Evolutionary conservation across 2,797 vertebrate species (phyloP), one percentile per base, ranked within the genome.

Genomic region (Enteromius anoplus): DNA sequence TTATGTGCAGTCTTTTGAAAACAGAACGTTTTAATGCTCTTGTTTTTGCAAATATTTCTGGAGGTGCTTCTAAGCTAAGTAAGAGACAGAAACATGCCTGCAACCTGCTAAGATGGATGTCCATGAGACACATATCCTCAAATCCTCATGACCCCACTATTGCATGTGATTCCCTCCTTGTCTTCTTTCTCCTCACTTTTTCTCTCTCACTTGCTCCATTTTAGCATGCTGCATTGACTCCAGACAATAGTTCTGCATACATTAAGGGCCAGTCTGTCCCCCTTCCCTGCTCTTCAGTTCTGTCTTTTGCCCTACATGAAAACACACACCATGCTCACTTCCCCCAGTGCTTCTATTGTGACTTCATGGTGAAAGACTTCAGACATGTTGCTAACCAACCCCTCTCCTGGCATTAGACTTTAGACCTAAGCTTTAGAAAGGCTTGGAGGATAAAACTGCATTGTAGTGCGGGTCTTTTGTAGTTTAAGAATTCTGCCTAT

Each of bases 171-270:
- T 88, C 87, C 86, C 85, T 65, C 55, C 80, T 69, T 47, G 49
- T 79, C 49, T 77, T 76, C 60, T 40, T 64, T 65, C 80, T 78
- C 87, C 91, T 80, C 86, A 84, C 89, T 89, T 76, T 66, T 66
- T 58, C 53, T 42, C 60, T 62, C n/a, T 64, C 64, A 75, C 45
- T 79, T 72, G 66, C 85, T 88, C 90, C 87, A 94, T 94, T 94
- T 93, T 89, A 75, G 85, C 90, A 92, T 55, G 93, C 89, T 93
- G 92, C 93, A 94, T 92, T 94, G 93, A 91, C 87, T 93, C 80
- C 62, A 78, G 85, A 95, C 94, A 95, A 95, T 91, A 91, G 93
- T 51, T 82, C 37, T 40, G 93, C 92, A 95, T 95, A 95, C 86
- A 94, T 95, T 94, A 94, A 88, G 85, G 86, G 76, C 66, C 77